Evolutionary conservation across 1,140 invertebrate species (phyloP), one percentile per base, ranked within the genome.

Genomic region (Atta texana): DNA sequence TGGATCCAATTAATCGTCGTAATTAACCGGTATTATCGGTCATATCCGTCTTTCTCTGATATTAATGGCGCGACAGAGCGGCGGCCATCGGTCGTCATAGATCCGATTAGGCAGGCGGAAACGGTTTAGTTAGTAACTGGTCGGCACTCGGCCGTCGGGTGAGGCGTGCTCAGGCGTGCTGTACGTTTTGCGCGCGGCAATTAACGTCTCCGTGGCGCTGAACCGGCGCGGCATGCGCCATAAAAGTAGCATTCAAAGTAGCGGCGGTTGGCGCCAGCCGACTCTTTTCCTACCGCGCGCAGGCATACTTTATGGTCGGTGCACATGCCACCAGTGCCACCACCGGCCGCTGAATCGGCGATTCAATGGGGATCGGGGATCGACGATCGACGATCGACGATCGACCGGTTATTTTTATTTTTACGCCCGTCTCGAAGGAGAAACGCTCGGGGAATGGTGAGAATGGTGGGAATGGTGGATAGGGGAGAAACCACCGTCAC

Each of bases 211-310:
- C 82, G 78, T 59, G 78, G 57, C 76, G 81, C 49, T 84, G 89
- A 85, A 90, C 85, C 89, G 90, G 87, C 89, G 92, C 91, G 89
- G 90, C 88, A 89, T 86, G 90, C 81, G 91, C 91, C 90, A 93
- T 92, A 92, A 93, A 93, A 91, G 91, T 87, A 90, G 90, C 91
- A 92, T 92, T 92, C 92, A 88, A 93, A 92, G 92, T 91, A 92
- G 92, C 91, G 88, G 78, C 87, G 90, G 89, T 31, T 31, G 31
- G 31, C 31, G 31, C 31, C 31, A 31, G 31, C 31, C 31, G 31
- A 31, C 31, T 90, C 89, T 91, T 92, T 92, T 92, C 89, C 87
- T 75, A 91, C 87, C 90, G 89, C 85, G 91, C 87, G 89, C 88
- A 85, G 82, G 57, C 88, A 91, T 94, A 93, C 92, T 94, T 93